Base-by-base conservation (phyloP, 2,797 vertebrate genomes). In the Rhinichthys osculus region DNA sequence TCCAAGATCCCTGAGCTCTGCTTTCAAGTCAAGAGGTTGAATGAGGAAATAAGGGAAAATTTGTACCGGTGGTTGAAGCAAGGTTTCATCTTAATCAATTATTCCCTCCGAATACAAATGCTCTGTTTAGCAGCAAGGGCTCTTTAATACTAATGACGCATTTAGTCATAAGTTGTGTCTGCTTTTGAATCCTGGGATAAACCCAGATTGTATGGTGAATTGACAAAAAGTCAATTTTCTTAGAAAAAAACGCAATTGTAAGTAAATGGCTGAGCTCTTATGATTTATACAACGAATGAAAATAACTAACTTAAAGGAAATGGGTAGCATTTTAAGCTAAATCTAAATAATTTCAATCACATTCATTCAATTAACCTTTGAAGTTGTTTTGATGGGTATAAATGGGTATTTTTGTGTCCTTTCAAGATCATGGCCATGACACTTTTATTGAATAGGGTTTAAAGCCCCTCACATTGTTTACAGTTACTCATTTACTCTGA, bases 121-220 rank as follows among this genome's bases (percentile, higher is more conserved):
- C 70, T 78, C 89, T 88, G 76, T 90, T 90, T 30, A 81, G 8
- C 33, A 72, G 90, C 87, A 93, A 82, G 88, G 90, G 85, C 76
- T 90, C 91, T 91, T 93, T 92, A 89, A 93, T 70, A 85, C 21
- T 90, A 94, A 93, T 82, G 82, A 40, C 81, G 91, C 93, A 78
- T 92, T 73, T 30, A 93, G 93, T 95, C 94, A 94, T 92, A 94
- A 94, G 94, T 77, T 40, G 42, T 52, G 33, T 76, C 59, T 38
- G 30, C 5, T 83, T 35, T 7, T 33, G 0, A 83, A 76, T 47
- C 16, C 17, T 30, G 33, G 44, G 62, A 54, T 62, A 33, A 84
- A 52, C 23, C n/a, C 4, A 54, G 64, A 57, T 4, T 23, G 10
- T 42, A 69, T 4, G 62, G 62, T 69, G 62, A 50, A 21, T 67